Conservation (phyloP, 1,140 invertebrate genomes). For the Caerostris darwini region DNA sequence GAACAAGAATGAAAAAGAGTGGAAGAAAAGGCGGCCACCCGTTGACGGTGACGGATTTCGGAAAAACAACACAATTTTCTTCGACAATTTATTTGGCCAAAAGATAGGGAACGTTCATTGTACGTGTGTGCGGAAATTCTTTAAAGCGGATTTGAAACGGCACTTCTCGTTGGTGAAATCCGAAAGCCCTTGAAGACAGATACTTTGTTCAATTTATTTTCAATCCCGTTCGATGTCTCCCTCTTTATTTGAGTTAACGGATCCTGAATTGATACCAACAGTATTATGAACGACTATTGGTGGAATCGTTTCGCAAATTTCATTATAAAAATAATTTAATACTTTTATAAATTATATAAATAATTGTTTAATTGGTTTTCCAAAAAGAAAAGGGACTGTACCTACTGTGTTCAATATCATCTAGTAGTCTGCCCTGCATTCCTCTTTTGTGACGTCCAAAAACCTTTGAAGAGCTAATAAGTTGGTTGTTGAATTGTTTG, state of each 20-base stretch:
- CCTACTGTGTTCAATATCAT: too few species aligned
- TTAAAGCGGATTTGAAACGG: slow-evolving; percentile 64
- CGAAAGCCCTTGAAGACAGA: slow-evolving; percentile 64
- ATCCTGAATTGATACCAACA: slow-evolving; percentile 9
- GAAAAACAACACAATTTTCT: slow-evolving; percentile 59
- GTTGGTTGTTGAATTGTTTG: too few species aligned
- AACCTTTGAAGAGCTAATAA: too few species aligned
- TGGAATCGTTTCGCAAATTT: background rate
- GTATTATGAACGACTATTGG: background rate
- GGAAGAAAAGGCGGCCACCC: background rate
- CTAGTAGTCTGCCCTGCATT: too few species aligned
- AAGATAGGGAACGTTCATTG: slow-evolving; percentile 66
- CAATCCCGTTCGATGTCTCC: slow-evolving; percentile 48
- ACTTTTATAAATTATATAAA: too few species aligned
- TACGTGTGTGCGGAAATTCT: slow-evolving; percentile 46
- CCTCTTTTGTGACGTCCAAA: too few species aligned
- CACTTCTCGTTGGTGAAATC: slow-evolving; percentile 53
- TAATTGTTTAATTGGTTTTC: too few species aligned
- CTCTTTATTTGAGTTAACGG: slow-evolving; percentile 47
- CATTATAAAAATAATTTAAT: background rate
- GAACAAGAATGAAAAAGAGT: background rate
- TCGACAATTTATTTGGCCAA: slow-evolving; percentile 59
- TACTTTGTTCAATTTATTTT: slow-evolving; percentile 72
- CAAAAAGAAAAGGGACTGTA: too few species aligned
- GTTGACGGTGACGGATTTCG: slow-evolving; percentile 61